Evolutionary conservation across 2,888 invertebrate genomes (phyloP).

Genomic region (Orthonevra nobilis): DNA sequence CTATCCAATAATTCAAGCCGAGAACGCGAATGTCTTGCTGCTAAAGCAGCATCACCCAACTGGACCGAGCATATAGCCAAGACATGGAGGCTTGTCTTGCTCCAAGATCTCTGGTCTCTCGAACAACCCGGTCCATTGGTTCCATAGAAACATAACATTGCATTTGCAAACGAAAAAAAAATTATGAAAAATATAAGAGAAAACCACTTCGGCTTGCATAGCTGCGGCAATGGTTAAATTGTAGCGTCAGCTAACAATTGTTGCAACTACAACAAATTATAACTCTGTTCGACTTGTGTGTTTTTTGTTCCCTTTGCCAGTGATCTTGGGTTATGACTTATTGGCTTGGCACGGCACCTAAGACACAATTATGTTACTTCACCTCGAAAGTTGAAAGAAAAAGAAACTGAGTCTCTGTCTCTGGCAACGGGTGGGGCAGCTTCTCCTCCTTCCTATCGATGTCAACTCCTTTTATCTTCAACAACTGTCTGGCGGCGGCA

Average conservation of each 20-base stretch:
- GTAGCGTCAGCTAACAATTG: conserved; percentile 38
- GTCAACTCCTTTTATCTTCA: conserved; percentile 61
- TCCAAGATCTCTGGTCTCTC: too few relatives aligned
- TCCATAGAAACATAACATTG: conserved; percentile 40
- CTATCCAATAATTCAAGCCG: conserved; percentile 58
- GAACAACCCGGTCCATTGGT: too few relatives aligned
- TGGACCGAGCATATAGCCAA: conserved; percentile 36
- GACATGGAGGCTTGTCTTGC: conserved; percentile 41
- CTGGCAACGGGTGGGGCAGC: conserved; percentile 35
- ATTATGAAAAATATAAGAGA: too few relatives aligned
- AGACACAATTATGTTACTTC: conserved; percentile 69
- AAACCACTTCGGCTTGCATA: conserved; percentile 23
- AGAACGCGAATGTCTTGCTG: conserved; percentile 45
- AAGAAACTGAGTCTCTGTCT: conserved; percentile 24
- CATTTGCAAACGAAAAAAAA: conserved; percentile 54
- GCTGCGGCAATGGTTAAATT: conserved; percentile 46
- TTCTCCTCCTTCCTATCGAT: conserved; percentile 29
- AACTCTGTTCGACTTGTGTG: conserved; percentile 9
- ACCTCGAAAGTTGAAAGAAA: conserved; percentile 66
- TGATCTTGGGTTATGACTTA: conserved; percentile 70
- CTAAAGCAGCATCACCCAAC: conserved; percentile 60
- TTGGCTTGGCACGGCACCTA: conserved; percentile 63
- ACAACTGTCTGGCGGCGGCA: conserved; percentile 20
- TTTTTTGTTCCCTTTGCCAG: conserved; percentile 32
- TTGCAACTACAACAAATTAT: conserved; percentile 62